A percentile compares a stretch with the other conserved stretches of the same genome.
Evolutionary conservation across 2,113 vertebrate species (phyloP).

Genomic region (Istiophorus platypterus): DNA sequence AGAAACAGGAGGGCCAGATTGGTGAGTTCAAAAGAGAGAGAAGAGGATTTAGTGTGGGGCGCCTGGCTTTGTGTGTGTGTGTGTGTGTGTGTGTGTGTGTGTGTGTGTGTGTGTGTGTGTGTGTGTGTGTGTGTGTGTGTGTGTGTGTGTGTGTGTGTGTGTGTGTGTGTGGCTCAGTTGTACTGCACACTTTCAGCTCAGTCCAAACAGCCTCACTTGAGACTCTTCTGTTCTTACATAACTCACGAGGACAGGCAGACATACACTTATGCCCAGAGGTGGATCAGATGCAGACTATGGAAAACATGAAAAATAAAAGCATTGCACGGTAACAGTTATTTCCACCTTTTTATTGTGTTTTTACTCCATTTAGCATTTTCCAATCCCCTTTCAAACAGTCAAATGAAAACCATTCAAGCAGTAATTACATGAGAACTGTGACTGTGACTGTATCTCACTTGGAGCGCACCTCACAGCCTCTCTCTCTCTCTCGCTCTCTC

Average conservation of each 20-base stretch:
- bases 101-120: constrained; percentile 42
- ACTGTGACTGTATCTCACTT: constrained; percentile 14
- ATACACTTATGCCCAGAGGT: neutral
- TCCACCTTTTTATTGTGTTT: neutral
- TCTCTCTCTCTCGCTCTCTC: constrained; percentile 21
- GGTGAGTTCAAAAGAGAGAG: constrained; percentile 49
- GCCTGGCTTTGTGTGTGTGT: constrained; percentile 28
- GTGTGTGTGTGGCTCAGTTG: constrained; percentile 38
- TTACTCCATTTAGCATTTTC: neutral
- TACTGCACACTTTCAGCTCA: constrained; percentile 37
- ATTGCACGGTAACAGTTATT: neutral
- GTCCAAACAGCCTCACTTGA: constrained; percentile 23
- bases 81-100: constrained; percentile 38
- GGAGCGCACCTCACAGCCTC: neutral
- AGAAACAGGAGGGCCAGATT: constrained; percentile 25
- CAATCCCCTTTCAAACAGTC: neutral
- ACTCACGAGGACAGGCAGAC: constrained; percentile 42
- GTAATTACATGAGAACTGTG: neutral
- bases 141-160: constrained; percentile 40
- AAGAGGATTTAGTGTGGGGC: constrained; percentile 41
- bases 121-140: constrained; percentile 29
- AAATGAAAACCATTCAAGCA: constrained; percentile 5
- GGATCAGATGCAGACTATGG: constrained; percentile 11
- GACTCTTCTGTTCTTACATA: constrained; percentile 37
- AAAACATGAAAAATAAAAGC: neutral